Percentiles rank a stretch among this genome's conserved stretches.
Evolutionary conservation across 1,140 invertebrate genomes (phyloP).

Genomic region (Hormaphis cornu): DNA sequence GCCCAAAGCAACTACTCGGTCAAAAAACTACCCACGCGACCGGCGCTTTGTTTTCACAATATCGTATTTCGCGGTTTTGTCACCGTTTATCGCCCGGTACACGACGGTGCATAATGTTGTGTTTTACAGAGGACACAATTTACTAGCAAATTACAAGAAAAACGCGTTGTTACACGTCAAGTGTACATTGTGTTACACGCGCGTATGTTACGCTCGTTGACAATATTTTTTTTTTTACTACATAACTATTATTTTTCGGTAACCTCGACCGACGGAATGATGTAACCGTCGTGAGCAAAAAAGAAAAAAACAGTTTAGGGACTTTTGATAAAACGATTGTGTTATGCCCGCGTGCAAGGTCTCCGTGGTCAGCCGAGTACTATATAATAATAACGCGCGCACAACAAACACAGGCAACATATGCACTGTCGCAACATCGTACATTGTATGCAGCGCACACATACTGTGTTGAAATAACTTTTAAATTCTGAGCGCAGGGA

Average conservation of each 20-base stretch:
- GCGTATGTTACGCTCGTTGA: too few species aligned
- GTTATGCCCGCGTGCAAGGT: neutral
- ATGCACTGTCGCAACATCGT: neutral
- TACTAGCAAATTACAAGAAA: too few species aligned
- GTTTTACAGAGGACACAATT: too few species aligned
- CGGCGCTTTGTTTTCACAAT: too few species aligned
- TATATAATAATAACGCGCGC: neutral
- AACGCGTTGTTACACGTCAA: too few species aligned
- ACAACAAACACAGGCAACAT: neutral
- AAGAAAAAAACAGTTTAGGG: neutral
- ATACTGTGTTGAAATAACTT: neutral
- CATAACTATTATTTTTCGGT: conserved; percentile 4
- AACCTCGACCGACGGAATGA: conserved; percentile 21
- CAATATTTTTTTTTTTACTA: neutral
- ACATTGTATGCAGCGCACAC: neutral
- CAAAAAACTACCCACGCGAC: too few species aligned
- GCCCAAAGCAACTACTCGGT: too few species aligned
- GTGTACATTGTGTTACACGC: too few species aligned
- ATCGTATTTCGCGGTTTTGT: too few species aligned
- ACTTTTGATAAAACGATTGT: conserved; percentile 11
- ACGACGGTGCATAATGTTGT: too few species aligned
- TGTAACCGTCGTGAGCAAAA: neutral
- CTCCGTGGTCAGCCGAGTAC: neutral
- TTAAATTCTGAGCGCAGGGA: too few species aligned
- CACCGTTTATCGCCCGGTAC: too few species aligned